Evolutionary conservation across 1,140 invertebrate genomes (phyloP).

Genomic region (Drosophila ironensis): DNA sequence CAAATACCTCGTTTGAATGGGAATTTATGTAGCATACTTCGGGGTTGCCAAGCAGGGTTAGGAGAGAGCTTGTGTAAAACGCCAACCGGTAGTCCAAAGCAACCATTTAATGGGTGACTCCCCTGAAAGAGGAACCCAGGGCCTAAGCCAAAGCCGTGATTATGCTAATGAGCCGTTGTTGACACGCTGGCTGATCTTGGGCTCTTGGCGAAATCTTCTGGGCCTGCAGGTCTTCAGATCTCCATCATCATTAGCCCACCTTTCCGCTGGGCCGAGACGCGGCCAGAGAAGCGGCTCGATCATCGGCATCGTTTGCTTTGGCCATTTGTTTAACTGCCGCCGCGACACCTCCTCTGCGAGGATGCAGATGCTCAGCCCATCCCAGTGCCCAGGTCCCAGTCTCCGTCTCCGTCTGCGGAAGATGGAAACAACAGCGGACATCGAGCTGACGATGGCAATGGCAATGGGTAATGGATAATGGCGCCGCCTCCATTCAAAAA

Average conservation of each 20-base stretch:
- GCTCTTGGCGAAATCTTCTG: not conserved
- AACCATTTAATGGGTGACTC: constrained; percentile 8
- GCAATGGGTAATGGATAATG: constrained; percentile 31
- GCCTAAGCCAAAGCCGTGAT: constrained; percentile 37
- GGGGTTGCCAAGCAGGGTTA: constrained; percentile 7
- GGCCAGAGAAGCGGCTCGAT: constrained; percentile 31
- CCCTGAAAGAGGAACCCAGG: constrained; percentile 6
- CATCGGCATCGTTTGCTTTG: constrained; percentile 46
- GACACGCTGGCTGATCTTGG: constrained; percentile 42
- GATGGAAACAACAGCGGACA: not conserved
- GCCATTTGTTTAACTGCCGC: constrained; percentile 67
- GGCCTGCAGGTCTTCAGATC: constrained; percentile 23
- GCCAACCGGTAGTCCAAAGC: constrained; percentile 6
- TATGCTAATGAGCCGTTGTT: constrained; percentile 62
- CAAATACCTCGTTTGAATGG: not conserved
- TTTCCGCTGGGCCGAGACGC: not conserved
- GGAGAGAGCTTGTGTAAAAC: not conserved
- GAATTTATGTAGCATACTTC: constrained; percentile 57
- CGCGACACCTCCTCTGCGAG: constrained; percentile 55
- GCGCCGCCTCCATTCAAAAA: constrained; percentile 77
- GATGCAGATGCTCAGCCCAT: too few species aligned
- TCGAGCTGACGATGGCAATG: not conserved
- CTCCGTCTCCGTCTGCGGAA: too few species aligned
- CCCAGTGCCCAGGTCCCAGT: too few species aligned
- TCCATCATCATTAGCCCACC: constrained; percentile 41